phyloP scores from a whole-genome alignment of 2,888 invertebrate genomes.

The Horisme vitalbata region DNA sequence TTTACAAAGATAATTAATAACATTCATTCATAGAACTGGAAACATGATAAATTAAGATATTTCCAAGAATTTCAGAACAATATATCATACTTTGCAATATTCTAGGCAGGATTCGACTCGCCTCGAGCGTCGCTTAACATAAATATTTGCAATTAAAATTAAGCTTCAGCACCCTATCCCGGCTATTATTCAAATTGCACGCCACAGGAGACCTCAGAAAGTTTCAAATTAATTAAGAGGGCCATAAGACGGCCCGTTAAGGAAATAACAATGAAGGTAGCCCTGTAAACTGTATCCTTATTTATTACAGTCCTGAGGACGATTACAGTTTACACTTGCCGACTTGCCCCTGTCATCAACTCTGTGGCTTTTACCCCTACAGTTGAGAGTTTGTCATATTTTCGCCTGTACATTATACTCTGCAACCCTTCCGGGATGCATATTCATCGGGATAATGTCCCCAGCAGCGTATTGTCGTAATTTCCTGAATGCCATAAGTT shows the following conservation, averaged over 20 bases:
- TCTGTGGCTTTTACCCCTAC: conserved; percentile 55
- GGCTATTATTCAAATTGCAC: conserved; percentile 81
- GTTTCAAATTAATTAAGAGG: conserved; percentile 83
- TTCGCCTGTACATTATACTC: conserved; percentile 27
- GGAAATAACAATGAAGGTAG: conserved; percentile 77
- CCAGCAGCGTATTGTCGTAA: conserved; percentile 36
- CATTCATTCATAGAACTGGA: conserved; percentile 4
- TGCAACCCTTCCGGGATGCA: conserved; percentile 55
- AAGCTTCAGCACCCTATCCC: conserved; percentile 74
- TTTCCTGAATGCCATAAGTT: conserved; percentile 41
- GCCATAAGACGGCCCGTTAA: conserved; percentile 81
- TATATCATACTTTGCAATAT: conserved; percentile 74
- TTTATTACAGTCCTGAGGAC: conserved; percentile 70
- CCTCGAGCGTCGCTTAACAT: conserved; percentile 71
- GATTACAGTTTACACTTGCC: conserved; percentile 45
- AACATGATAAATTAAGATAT: conserved; percentile 42
- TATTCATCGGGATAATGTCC: conserved; percentile 50
- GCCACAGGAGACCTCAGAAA: conserved; percentile 81
- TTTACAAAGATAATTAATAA: conserved; percentile 7
- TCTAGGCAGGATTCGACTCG: conserved; percentile 48
- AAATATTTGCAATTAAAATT: conserved; percentile 83
- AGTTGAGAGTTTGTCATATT: conserved; percentile 48
- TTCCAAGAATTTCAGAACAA: conserved; percentile 52
- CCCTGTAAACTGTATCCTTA: conserved; percentile 65
- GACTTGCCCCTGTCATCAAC: conserved; percentile 60